These are phyloP conservation scores for Percopsis omiscomaycus DNA, from an alignment of 2,797 vertebrate genomes.

Conservation along the genomic window DNA sequence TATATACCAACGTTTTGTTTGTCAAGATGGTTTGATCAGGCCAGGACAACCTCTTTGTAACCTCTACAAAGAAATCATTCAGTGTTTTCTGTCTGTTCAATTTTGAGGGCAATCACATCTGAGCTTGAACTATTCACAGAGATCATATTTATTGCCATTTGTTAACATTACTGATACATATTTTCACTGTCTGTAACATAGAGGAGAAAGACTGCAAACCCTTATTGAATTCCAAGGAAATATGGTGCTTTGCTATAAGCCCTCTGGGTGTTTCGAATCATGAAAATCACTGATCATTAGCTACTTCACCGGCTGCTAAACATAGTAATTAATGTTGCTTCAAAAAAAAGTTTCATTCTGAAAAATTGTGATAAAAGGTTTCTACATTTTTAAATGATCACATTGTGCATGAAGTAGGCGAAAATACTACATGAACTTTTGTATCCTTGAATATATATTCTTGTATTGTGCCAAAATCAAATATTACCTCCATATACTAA, in stretches of 20 bases:
- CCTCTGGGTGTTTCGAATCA: slow-evolving; percentile 9
- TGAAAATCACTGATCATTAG: slow-evolving; percentile 8
- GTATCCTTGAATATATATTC: slow-evolving; percentile 44
- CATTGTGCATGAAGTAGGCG: slow-evolving; percentile 46
- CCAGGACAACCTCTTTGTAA: slow-evolving; percentile 61
- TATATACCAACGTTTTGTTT: slow-evolving; percentile 73
- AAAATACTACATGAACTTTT: slow-evolving; percentile 46
- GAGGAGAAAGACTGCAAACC: slow-evolving; percentile 26
- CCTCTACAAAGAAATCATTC: slow-evolving; percentile 37
- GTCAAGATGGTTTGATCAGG: slow-evolving; percentile 78
- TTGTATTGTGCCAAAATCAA: slow-evolving; percentile 68
- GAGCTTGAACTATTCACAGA: slow-evolving; percentile 48
- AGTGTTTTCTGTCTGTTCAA: slow-evolving; percentile 34
- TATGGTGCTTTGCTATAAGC: slow-evolving; percentile 31
- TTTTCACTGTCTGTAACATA: not conserved
- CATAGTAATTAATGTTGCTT: not conserved
- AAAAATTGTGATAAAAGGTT: not conserved
- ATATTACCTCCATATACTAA: slow-evolving; percentile 67
- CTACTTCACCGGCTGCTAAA: slow-evolving; percentile 13
- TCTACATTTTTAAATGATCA: not conserved
- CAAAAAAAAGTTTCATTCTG: not conserved
- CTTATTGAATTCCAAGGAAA: slow-evolving; percentile 27
- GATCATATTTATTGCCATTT: slow-evolving; percentile 39
- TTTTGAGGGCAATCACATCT: slow-evolving; percentile 24
- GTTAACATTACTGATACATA: slow-evolving; percentile 56